Base-by-base conservation (phyloP, 1,140 invertebrate genomes). In the Carposina sasakii region DNA sequence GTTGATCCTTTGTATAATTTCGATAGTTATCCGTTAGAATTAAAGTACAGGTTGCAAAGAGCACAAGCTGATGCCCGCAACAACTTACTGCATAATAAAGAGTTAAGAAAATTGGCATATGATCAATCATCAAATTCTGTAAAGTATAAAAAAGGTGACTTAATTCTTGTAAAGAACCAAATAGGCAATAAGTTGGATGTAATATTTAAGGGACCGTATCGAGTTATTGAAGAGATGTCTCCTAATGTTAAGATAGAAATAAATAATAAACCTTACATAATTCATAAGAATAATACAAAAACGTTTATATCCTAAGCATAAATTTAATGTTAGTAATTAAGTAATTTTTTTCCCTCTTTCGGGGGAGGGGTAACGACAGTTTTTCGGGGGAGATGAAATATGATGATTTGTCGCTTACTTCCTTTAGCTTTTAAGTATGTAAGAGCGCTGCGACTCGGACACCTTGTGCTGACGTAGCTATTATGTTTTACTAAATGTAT, bases 1-100 rank as follows among this genome's bases (percentile, higher is more conserved):
- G 41, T 44, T 28, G 41, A 44, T 4, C 41, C 41, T 20, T 23
- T 44, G 17, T 44, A 44, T 30, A 28, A 28, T 12, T 12, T 12
- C 3, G 16, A 30, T 28, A 20, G 30, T 19, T 44, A 44, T n/a
- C 12, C 23, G 13, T 44, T 44, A 30, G 41, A 44, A 44, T 13
- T 44, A 22, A 44, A 30, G 19, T 44, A 28, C 30, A 26, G 26
- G 19, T 30, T 44, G n/a, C 41, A 44, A 30, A 19, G 10, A 28
- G 41, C 41, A 28, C 41, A 30, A 1, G 1, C n/a, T 3, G 41
- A 44, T 30, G 41, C 41, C 5, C 12, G 21, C 2, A 6, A 44
- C 1, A 44, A 44, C 21, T 30, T 44, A 33, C 12, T 44, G 0
- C 3, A 1, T 6, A 42, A 5, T 16, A 42, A 42, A 42, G 9